Conservation (phyloP, 2,113 vertebrate species). For the Dicaeum eximium region DNA sequence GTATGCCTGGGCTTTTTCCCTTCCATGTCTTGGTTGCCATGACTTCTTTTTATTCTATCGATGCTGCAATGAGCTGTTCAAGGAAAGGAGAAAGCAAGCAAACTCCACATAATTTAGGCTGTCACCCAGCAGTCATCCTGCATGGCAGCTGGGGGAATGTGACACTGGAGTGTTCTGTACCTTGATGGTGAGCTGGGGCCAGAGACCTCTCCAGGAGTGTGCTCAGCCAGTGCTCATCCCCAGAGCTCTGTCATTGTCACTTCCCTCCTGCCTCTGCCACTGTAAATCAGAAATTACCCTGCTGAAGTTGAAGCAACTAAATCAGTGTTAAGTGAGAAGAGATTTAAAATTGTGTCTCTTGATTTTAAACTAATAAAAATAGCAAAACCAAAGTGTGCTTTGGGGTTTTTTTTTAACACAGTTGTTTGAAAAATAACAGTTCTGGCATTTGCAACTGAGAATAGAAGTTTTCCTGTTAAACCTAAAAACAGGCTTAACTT, state of each 20-base stretch:
- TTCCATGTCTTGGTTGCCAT: constrained; percentile 9
- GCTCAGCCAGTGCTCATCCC: background rate
- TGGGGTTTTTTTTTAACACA: background rate
- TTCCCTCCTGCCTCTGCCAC: background rate
- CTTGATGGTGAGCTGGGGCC: constrained; percentile 2
- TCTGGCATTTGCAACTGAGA: background rate
- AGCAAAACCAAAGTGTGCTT: background rate
- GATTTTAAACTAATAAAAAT: background rate
- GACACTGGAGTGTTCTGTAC: background rate
- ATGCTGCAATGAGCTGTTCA: background rate
- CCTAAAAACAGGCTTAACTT: background rate
- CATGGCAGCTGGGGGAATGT: background rate
- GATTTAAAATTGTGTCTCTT: background rate
- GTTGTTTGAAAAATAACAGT: background rate
- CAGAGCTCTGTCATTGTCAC: background rate
- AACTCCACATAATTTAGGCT: background rate
- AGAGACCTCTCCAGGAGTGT: background rate
- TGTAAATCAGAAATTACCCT: background rate
- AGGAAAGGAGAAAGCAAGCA: background rate
- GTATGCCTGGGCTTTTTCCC: background rate
- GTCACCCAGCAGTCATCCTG: background rate
- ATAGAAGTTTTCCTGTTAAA: background rate
- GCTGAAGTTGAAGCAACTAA: background rate
- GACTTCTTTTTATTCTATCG: background rate
- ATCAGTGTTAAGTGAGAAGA: background rate